These are phyloP conservation scores for Archilochus colubris DNA, from an alignment of 2,113 vertebrate species.

Conservation along the genomic window DNA sequence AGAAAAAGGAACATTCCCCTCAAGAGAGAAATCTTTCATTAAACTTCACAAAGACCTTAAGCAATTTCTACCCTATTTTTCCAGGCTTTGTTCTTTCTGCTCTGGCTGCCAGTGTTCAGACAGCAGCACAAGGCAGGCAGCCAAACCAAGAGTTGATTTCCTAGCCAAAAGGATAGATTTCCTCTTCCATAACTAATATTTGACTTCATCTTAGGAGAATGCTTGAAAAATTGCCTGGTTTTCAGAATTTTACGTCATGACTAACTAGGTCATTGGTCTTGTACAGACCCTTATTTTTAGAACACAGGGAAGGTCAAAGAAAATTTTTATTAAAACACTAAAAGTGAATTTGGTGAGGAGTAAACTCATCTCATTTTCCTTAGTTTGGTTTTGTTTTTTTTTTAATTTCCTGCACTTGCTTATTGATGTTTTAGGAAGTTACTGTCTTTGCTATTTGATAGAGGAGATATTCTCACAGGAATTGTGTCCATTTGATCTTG, in stretches of 20 bases:
- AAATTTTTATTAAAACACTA: not conserved
- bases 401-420: not conserved
- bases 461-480: not conserved
- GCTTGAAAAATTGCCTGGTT: not conserved
- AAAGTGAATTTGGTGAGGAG: not conserved
- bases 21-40: slow-evolving; percentile 78
- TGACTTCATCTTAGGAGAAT: slow-evolving; percentile 15
- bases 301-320: not conserved
- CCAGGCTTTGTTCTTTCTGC: not conserved
- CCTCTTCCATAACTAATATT: not conserved
- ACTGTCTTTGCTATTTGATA: not conserved
- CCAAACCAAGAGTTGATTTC: not conserved
- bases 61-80: slow-evolving; percentile 66
- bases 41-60: slow-evolving; percentile 76
- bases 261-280: not conserved
- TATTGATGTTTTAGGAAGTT: not conserved
- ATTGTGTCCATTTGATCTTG: not conserved
- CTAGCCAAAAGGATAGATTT: not conserved
- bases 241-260: not conserved
- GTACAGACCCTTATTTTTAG: not conserved
- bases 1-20: slow-evolving; percentile 73
- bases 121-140: slow-evolving; percentile 40
- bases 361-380: not conserved
- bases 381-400: not conserved
- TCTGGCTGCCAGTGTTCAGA: slow-evolving; percentile 52